Evolutionary conservation across 2,113 vertebrate genomes (phyloP).

Genomic region (Notothenia coriiceps): DNA sequence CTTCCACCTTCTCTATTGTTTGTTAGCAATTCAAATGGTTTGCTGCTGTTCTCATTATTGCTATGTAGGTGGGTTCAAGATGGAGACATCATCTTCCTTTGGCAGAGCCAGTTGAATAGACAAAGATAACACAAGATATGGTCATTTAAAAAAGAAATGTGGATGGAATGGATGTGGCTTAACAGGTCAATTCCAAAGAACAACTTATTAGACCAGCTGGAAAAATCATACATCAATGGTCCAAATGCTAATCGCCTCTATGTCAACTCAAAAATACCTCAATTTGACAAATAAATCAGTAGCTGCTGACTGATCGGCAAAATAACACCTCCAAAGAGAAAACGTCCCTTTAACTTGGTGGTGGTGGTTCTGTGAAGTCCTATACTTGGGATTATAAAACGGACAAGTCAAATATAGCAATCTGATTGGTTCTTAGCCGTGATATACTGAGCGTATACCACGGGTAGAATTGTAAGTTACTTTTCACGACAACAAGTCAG

Average conservation of each 20-base stretch:
- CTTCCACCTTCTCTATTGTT: background rate
- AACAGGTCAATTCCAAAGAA: background rate
- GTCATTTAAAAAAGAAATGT: background rate
- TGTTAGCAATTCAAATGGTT: background rate
- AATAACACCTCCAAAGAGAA: background rate
- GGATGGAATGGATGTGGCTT: background rate
- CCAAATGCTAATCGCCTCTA: background rate
- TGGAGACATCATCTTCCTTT: background rate
- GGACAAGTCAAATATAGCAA: too few relatives aligned
- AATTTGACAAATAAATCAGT: background rate
- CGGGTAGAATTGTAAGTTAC: too few relatives aligned
- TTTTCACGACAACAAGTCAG: too few relatives aligned
- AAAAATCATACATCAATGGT: background rate
- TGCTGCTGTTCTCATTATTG: background rate
- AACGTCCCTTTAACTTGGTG: background rate
- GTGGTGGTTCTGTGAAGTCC: background rate
- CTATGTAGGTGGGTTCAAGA: conserved; percentile 9
- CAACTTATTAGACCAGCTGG: background rate
- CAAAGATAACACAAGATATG: background rate
- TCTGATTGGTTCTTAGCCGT: too few relatives aligned
- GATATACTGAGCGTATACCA: too few relatives aligned
- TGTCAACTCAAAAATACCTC: background rate
- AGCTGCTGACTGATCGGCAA: background rate
- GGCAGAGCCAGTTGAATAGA: background rate
- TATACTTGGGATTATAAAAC: background rate